phyloP scores from a whole-genome alignment of 1,140 invertebrate genomes.

The Drosophila nannoptera region DNA sequence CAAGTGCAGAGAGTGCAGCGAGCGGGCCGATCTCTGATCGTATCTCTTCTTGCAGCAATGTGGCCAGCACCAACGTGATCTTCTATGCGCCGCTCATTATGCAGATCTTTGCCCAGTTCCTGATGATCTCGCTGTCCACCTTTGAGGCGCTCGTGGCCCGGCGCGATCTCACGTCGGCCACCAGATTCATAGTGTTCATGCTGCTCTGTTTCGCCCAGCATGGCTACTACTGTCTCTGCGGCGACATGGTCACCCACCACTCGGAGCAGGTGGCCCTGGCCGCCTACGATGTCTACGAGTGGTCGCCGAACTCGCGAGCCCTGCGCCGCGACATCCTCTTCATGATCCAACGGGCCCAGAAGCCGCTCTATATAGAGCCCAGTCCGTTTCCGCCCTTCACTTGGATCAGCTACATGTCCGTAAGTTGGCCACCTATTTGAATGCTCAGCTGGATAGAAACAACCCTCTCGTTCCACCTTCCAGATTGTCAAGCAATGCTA shows the following conservation, averaged over 20 bases:
- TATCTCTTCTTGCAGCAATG: constrained; percentile 21
- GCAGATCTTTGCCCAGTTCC: constrained; percentile 44
- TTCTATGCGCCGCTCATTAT: constrained; percentile 39
- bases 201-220: constrained; percentile 31
- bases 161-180: constrained; percentile 27
- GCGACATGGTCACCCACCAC: constrained; percentile 47
- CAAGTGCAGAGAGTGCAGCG: too few species aligned
- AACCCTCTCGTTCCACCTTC: background rate
- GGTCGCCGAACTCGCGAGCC: background rate
- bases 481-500: constrained; percentile 60
- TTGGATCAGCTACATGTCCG: constrained; percentile 43
- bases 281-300: constrained; percentile 47
- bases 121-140: constrained; percentile 44
- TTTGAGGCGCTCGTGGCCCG: constrained; percentile 37
- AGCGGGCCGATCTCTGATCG: background rate
- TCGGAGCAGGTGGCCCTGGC: constrained; percentile 39
- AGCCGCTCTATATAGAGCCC: constrained; percentile 22
- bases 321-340: constrained; percentile 31
- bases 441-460: too few species aligned
- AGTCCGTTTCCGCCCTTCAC: constrained; percentile 49
- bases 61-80: constrained; percentile 36
- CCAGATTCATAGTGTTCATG: constrained; percentile 45
- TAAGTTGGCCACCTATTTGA: constrained; percentile 12
- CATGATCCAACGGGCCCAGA: constrained; percentile 42
- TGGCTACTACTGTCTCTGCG: constrained; percentile 42